Conservation (phyloP, 2,113 vertebrate genomes). For the Sebastes fasciatus region DNA sequence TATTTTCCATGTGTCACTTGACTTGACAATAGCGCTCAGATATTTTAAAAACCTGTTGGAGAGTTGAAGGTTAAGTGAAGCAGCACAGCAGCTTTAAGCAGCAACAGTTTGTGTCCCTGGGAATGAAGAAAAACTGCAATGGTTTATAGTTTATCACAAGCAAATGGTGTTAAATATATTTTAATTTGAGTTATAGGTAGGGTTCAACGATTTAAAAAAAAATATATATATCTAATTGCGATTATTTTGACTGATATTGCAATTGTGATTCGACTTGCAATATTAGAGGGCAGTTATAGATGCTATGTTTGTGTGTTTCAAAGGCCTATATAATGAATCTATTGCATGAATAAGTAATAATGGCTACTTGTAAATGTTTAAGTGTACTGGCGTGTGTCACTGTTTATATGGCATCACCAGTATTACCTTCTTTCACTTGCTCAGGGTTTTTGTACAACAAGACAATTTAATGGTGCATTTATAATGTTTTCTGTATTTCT, state of each 20-base stretch:
- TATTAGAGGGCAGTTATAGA: no score
- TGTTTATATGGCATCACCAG: not conserved
- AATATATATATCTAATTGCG: no score
- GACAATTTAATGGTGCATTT: not conserved
- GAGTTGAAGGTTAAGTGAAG: conserved; percentile 18
- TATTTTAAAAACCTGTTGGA: conserved; percentile 3
- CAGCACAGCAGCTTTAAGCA: not conserved
- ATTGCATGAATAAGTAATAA: not conserved
- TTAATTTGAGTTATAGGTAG: not conserved
- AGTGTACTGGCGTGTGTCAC: not conserved
- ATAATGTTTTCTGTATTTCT: not conserved
- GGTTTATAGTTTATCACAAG: not conserved
- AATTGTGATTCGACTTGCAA: no score
- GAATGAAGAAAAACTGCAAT: not conserved
- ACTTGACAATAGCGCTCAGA: not conserved
- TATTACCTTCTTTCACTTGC: not conserved
- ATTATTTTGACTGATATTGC: no score
- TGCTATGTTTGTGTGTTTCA: not conserved
- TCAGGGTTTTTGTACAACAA: not conserved
- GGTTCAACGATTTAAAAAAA: no score
- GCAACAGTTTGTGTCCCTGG: conserved; percentile 6
- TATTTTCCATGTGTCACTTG: conserved; percentile 15
- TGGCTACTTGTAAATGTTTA: not conserved
- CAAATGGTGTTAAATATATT: not conserved
- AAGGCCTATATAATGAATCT: not conserved